Evolutionary conservation across 1,140 invertebrate species (phyloP).

Genomic region (Mylabris phalerata): DNA sequence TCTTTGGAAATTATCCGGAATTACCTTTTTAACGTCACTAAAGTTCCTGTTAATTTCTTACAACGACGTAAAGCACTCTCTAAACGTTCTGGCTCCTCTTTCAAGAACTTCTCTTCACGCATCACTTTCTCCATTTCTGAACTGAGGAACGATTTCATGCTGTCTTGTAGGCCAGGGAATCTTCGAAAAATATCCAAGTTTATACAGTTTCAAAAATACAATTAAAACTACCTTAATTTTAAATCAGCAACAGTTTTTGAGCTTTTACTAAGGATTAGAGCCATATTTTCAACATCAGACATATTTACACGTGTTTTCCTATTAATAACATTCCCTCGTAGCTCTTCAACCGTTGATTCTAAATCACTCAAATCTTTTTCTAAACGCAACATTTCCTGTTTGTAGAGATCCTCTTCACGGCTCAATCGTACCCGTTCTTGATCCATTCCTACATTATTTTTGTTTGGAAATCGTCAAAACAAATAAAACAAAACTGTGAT

Average conservation of each 20-base stretch:
- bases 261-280: slow-evolving; percentile 70
- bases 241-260: slow-evolving; percentile 85
- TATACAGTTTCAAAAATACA: background rate
- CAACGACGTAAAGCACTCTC: slow-evolving; percentile 86
- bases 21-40: slow-evolving; percentile 94
- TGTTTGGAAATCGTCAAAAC: background rate
- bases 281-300: slow-evolving; percentile 95
- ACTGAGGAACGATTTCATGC: slow-evolving; percentile 78
- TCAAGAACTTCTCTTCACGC: slow-evolving; percentile 91
- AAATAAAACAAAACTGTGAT: background rate
- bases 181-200: slow-evolving; percentile 33
- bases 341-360: slow-evolving; percentile 88
- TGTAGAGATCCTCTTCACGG: slow-evolving; percentile 78
- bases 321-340: slow-evolving; percentile 91
- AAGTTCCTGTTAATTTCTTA: slow-evolving; percentile 92
- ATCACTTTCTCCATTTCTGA: slow-evolving; percentile 93
- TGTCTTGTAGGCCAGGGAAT: slow-evolving; percentile 83
- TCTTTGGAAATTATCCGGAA: background rate
- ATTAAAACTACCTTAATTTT: slow-evolving; percentile 55
- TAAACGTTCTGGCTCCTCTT: slow-evolving; percentile 88
- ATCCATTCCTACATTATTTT: slow-evolving; percentile 42
- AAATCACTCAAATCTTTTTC: slow-evolving; percentile 91
- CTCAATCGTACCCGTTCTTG: slow-evolving; percentile 61
- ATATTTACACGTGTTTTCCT: slow-evolving; percentile 91
- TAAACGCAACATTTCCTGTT: slow-evolving; percentile 81